Conservation (phyloP, 1,140 invertebrate species). For the Bicyclus anynana region DNA sequence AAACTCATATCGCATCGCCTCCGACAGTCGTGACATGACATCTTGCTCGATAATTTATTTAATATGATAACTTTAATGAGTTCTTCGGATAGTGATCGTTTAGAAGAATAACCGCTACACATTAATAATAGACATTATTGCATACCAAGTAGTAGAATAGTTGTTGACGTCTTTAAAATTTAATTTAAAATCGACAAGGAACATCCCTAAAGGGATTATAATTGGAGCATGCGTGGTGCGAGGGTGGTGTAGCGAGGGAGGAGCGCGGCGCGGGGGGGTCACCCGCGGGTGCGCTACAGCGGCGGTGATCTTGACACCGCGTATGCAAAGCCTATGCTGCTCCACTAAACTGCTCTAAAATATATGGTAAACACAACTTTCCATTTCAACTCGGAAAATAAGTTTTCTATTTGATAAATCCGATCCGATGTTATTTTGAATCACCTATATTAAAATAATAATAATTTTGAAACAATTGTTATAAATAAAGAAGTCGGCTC, state of each 20-base stretch:
- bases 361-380: constrained; percentile 21
- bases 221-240: constrained; percentile 75
- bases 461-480: no score
- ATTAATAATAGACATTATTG: no score
- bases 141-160: neutral
- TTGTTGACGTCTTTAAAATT: constrained; percentile 1
- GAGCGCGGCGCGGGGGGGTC: constrained; percentile 39
- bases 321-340: constrained; percentile 59
- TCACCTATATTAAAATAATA: neutral
- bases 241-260: constrained; percentile 36
- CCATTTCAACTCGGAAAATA: constrained; percentile 8
- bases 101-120: no score
- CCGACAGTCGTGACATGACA: neutral
- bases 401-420: neutral
- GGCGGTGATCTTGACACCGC: constrained; percentile 72
- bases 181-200: constrained; percentile 55
- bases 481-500: no score
- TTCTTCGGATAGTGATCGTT: neutral
- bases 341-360: constrained; percentile 23
- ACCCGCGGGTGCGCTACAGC: constrained; percentile 42
- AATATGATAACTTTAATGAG: neutral
- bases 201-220: constrained; percentile 75
- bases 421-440: neutral
- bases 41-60: constrained; percentile 7
- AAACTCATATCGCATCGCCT: constrained; percentile 25